These are phyloP conservation scores for Plecotus auritus DNA, from an alignment of 2,113 vertebrate species.

Conservation along the genomic window DNA sequence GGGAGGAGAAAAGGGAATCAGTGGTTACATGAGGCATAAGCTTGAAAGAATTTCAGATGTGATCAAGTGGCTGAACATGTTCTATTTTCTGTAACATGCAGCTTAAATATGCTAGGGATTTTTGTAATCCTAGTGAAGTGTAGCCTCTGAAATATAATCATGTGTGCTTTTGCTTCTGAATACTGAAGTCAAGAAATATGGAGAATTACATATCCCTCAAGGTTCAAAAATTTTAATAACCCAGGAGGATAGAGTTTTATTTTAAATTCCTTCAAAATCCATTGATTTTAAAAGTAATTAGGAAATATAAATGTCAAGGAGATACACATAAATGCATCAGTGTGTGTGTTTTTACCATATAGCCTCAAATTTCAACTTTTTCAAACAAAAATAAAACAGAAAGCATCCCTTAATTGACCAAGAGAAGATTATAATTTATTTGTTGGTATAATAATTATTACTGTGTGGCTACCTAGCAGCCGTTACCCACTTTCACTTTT, in stretches of 20 bases:
- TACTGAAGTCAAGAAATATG: conserved; percentile 11
- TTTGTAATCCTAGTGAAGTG: conserved; percentile 34
- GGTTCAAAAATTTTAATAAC: conserved; percentile 48
- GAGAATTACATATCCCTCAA: neutral
- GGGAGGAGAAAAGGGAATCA: neutral
- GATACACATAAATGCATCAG: neutral
- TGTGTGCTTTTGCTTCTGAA: conserved; percentile 29
- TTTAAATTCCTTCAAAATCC: conserved; percentile 50
- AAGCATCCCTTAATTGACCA: neutral
- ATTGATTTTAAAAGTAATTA: conserved; percentile 49
- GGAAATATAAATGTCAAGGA: conserved; percentile 33
- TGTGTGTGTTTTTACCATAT: neutral
- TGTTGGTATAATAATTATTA: neutral
- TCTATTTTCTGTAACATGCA: conserved; percentile 47
- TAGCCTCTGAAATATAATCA: neutral
- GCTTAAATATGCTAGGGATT: conserved; percentile 29
- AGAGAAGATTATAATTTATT: neutral
- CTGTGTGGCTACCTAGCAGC: neutral
- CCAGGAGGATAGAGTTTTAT: conserved; percentile 15
- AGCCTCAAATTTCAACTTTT: conserved; percentile 22
- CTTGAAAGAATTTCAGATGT: neutral
- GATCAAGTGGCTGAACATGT: neutral
- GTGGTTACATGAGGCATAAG: neutral
- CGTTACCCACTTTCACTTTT: neutral
- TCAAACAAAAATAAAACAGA: neutral